Evolutionary conservation across 2,888 invertebrate genomes (phyloP).

Genomic region (Spialia ferax): DNA sequence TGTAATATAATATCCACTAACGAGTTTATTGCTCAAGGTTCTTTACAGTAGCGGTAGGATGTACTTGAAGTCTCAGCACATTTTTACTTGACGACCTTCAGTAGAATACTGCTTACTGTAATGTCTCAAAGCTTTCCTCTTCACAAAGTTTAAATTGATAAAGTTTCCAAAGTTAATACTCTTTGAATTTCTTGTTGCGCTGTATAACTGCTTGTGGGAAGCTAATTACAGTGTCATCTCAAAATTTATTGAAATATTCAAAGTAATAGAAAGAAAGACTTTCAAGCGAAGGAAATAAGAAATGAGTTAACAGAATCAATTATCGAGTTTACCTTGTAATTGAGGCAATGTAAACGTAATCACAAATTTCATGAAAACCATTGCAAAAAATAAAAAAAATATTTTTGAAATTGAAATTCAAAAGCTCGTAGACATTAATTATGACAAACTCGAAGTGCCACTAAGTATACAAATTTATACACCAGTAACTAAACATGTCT

Average conservation of each 20-base stretch:
- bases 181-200: conserved; percentile 22
- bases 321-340: not conserved
- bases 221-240: conserved; percentile 31
- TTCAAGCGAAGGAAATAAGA: not conserved
- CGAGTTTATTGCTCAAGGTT: too few species aligned
- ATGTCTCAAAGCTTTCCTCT: conserved; percentile 30
- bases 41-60: not conserved
- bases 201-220: conserved; percentile 25
- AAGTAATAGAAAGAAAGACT: not conserved
- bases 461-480: conserved; percentile 17
- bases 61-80: not conserved
- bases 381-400: not conserved
- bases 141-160: conserved; percentile 39
- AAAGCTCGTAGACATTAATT: conserved; percentile 7
- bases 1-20: too few species aligned
- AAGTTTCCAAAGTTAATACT: conserved; percentile 37
- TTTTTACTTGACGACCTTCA: conserved; percentile 10
- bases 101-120: conserved; percentile 23
- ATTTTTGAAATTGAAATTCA: conserved; percentile 4
- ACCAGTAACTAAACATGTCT: conserved; percentile 34
- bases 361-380: not conserved
- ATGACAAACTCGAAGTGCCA: not conserved
- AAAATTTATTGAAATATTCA: conserved; percentile 25
- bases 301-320: not conserved
- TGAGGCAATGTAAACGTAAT: not conserved